These are phyloP conservation scores for Kuschelorhynchus macadamiae DNA, from an alignment of 2,888 invertebrate species.

Conservation along the genomic window DNA sequence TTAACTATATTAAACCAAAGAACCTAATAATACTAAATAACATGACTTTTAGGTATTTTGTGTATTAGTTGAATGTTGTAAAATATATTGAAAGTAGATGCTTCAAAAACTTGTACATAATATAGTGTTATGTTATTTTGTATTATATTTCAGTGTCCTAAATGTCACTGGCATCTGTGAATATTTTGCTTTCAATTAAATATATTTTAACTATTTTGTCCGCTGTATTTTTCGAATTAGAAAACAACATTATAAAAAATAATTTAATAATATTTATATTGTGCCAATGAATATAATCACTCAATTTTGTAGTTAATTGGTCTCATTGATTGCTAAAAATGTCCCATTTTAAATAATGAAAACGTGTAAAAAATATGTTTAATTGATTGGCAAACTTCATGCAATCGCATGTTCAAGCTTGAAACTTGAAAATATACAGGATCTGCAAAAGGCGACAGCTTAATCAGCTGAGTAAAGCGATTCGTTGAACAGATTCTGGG, in stretches of 20 bases:
- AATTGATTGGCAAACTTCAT: conserved; percentile 52
- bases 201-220: conserved; percentile 2
- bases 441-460: conserved; percentile 12
- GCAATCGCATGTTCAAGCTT: conserved; percentile 56
- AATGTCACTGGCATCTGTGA: conserved; percentile 49
- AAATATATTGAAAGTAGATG: conserved; percentile 28
- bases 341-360: too few relatives aligned
- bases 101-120: conserved; percentile 16
- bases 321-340: too few relatives aligned
- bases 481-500: conserved; percentile 13
- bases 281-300: too few relatives aligned
- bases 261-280: too few relatives aligned
- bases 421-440: conserved; percentile 54
- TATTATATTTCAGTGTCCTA: conserved; percentile 55
- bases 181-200: conserved; percentile 37
- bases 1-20: conserved; percentile 65
- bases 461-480: not conserved
- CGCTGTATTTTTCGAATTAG: too few relatives aligned
- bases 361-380: conserved; percentile 36
- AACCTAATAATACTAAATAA: conserved; percentile 62
- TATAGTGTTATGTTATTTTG: conserved; percentile 58
- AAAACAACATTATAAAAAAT: too few relatives aligned
- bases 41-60: conserved; percentile 42
- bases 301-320: too few relatives aligned
- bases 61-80: conserved; percentile 51